Evolutionary conservation across 2,888 invertebrate species (phyloP).

Genomic region (Sisyra terminalis): DNA sequence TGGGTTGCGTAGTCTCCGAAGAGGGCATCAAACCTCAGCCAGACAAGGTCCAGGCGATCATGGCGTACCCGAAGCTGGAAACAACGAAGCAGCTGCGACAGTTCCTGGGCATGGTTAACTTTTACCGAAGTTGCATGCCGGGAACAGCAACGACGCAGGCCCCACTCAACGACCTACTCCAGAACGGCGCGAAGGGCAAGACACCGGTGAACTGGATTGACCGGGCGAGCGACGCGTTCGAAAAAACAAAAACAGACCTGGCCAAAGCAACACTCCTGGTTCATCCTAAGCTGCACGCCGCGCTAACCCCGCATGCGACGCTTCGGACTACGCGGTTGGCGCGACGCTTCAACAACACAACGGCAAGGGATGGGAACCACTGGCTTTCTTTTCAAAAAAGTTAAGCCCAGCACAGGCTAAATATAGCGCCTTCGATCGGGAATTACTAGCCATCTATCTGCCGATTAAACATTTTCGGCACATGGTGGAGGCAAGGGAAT

Average conservation of each 20-base stretch:
- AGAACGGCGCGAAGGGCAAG: conserved; percentile 14
- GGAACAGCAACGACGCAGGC: conserved; percentile 4
- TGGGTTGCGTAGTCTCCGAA: conserved; percentile 14
- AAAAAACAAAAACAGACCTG: not conserved
- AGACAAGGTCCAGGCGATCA: conserved; percentile 18
- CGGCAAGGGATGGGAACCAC: conserved; percentile 14
- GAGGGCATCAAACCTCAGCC: conserved; percentile 18
- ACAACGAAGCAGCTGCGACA: conserved; percentile 17
- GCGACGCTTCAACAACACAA: conserved; percentile 5
- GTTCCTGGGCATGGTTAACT: conserved; percentile 22
- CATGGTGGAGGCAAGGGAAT: conserved; percentile 21
- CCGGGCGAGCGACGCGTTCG: not conserved
- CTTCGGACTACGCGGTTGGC: not conserved
- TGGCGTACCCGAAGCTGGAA: conserved; percentile 14
- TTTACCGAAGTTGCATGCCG: conserved; percentile 20
- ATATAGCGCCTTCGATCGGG: conserved; percentile 9
- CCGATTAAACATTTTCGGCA: conserved; percentile 18
- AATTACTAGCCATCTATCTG: conserved; percentile 22
- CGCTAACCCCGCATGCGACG: not conserved
- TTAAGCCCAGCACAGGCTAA: conserved; percentile 15
- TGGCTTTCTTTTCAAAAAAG: conserved; percentile 20
- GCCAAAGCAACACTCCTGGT: too few species aligned
- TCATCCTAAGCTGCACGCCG: too few species aligned
- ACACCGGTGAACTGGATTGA: conserved; percentile 12
- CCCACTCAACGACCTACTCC: too few species aligned